These are phyloP conservation scores for Athalia rosae DNA, from an alignment of 2,888 invertebrate species.

Conservation along the genomic window DNA sequence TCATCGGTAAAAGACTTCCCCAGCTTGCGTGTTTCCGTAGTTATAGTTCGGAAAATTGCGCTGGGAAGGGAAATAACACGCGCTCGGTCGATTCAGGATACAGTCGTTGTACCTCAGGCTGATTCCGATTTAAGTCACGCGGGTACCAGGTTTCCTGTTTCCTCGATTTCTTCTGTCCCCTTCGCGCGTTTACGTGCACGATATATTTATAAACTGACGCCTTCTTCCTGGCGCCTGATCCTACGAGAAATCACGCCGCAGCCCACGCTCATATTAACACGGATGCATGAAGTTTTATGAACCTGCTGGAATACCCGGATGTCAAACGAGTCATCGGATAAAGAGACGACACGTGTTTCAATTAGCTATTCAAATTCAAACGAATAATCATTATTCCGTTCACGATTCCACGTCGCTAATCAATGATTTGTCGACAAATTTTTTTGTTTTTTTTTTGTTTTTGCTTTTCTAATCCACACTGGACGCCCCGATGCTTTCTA, in stretches of 20 bases:
- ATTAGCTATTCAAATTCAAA: constrained; percentile 4
- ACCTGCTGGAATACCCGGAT: constrained; percentile 47
- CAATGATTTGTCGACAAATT: neutral
- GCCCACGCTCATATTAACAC: constrained; percentile 47
- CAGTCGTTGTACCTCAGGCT: neutral
- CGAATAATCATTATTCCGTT: neutral
- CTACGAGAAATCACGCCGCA: constrained; percentile 45
- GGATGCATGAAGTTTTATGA: neutral
- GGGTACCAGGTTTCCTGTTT: constrained; percentile 66
- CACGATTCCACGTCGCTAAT: neutral
- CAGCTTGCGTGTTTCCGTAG: neutral
- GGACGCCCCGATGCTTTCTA: neutral
- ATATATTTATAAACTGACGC: constrained; percentile 54
- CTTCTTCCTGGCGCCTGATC: constrained; percentile 63
- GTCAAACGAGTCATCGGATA: constrained; percentile 50
- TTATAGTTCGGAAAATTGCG: neutral
- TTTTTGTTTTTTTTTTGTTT: neutral
- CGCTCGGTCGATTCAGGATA: neutral
- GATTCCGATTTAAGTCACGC: constrained; percentile 67
- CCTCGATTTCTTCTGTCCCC: constrained; percentile 57
- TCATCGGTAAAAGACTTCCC: constrained; percentile 3
- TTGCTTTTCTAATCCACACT: neutral
- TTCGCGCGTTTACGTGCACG: too few relatives aligned
- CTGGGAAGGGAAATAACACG: neutral
- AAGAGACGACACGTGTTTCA: constrained; percentile 55